Evolutionary conservation across 2,797 vertebrate genomes (phyloP).

Genomic region (Menidia menidia): DNA sequence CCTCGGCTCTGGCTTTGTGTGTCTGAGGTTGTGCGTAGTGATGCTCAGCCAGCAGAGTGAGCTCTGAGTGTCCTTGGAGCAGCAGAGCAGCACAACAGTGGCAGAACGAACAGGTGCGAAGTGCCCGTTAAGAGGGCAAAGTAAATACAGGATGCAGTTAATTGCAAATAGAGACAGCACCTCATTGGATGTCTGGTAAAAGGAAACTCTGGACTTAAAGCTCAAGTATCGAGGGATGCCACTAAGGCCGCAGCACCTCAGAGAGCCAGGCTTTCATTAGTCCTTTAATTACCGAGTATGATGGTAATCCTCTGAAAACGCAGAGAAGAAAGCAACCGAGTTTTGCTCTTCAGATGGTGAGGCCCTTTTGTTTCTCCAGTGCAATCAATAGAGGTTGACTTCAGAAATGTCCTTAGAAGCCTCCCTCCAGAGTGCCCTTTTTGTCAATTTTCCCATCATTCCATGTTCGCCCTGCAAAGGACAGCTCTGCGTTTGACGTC

Average conservation of each 20-base stretch:
- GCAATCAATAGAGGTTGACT: slow-evolving; percentile 26
- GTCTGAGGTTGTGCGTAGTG: neutral
- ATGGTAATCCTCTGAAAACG: slow-evolving; percentile 49
- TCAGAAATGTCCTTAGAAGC: slow-evolving; percentile 5
- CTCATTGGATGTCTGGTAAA: slow-evolving; percentile 4
- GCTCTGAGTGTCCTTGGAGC: slow-evolving; percentile 17
- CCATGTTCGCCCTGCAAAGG: neutral
- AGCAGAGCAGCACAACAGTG: neutral
- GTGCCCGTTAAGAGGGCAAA: slow-evolving; percentile 14
- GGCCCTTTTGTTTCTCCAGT: neutral
- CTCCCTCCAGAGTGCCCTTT: neutral
- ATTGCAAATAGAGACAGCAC: slow-evolving; percentile 17
- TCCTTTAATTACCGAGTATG: slow-evolving; percentile 49
- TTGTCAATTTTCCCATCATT: slow-evolving; percentile 2
- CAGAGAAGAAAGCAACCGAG: slow-evolving; percentile 23
- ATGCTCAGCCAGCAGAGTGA: slow-evolving; percentile 1
- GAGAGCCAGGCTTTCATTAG: slow-evolving; percentile 40
- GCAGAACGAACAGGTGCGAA: slow-evolving; percentile 18
- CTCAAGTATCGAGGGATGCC: slow-evolving; percentile 15
- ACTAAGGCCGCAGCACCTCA: slow-evolving; percentile 28
- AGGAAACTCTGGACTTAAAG: slow-evolving; percentile 24
- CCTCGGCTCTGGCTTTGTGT: slow-evolving; percentile 8
- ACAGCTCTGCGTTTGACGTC: neutral
- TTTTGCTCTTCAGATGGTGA: slow-evolving; percentile 17
- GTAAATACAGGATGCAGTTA: neutral